These are phyloP conservation scores for Caenorhabditis angaria DNA, from an alignment of 2,888 invertebrate genomes.

Conservation along the genomic window DNA sequence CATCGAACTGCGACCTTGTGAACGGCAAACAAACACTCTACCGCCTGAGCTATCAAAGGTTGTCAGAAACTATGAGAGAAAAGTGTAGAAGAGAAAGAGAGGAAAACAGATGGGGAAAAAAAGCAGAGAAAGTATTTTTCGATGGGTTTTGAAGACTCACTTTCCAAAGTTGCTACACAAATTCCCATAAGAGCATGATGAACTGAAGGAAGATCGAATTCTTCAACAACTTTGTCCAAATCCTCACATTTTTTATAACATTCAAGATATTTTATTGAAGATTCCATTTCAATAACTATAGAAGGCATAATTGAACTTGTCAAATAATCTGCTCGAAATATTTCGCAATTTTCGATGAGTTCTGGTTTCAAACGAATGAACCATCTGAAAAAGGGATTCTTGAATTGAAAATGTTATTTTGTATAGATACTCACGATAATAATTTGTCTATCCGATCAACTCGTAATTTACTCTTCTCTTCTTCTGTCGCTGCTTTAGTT, in stretches of 20 bases:
- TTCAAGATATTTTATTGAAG: neutral
- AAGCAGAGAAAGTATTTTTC: neutral
- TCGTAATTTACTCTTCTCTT: neutral
- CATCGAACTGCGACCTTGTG: neutral
- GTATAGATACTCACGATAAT: neutral
- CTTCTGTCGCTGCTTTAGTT: neutral
- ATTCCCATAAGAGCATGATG: neutral
- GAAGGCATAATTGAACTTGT: neutral
- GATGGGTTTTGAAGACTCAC: neutral
- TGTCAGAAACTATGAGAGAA: neutral
- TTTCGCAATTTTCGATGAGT: neutral
- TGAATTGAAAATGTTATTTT: too few species aligned
- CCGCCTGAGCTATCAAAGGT: neutral
- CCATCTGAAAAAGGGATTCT: constrained; percentile 20
- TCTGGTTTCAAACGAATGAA: constrained; percentile 15
- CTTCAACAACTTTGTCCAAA: neutral
- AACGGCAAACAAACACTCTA: neutral
- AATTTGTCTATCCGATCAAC: neutral
- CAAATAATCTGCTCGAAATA: constrained; percentile 4
- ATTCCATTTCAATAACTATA: neutral
- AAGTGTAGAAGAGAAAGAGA: neutral
- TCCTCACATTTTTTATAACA: neutral
- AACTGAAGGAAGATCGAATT: neutral
- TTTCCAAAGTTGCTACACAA: neutral
- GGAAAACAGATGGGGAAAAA: neutral